Evolutionary conservation across 1,140 invertebrate species (phyloP), one percentile per base, ranked within the genome.

Genomic region (Aphidius gifuensis): DNA sequence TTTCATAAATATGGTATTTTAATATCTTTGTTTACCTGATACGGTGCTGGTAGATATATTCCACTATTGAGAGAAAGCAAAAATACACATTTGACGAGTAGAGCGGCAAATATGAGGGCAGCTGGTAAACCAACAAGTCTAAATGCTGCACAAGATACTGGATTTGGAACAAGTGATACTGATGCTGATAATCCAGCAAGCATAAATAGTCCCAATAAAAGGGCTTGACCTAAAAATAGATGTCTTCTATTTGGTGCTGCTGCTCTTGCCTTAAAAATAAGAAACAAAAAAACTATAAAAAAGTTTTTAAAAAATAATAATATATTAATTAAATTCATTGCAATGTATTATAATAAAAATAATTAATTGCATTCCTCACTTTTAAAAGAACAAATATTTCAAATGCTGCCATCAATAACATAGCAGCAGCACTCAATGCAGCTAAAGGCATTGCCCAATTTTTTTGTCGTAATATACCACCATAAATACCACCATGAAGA

Each of bases 21-120:
- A 9, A 55, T 43, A 42, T 40, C 7, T 38, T 16, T 55, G 40
- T 46, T 70, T 66, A 80, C 79, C 85, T 94, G 89, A 80, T 97
- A 97, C 5, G 92, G 89, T 3, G 94, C 93, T 42, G 93, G 93
- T n/a, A 97, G 82, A 74, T 97, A 96, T 38, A 96, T 92, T 9
- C 93, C 93, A 40, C 90, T 89, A 74, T 96, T 93, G 45, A 96
- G 85, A 68, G 92, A 94, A 64, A 97, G 87, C 47, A 97, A 84
- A 74, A 97, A 96, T 51, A 97, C 92, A 73, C 93, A 92, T 80
- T 98, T 97, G 62, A 97, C 94, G 59, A 98, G 84, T 38, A 98
- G 84, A 0, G 94, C 90, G 11, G 92, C 90, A 75, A 96, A 97
- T 23, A 96, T 90, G n/a, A 96, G 83, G 11, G 92, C 87, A 67